Conservation (phyloP, 2,797 vertebrate genomes). For the Typhlichthys subterraneus region DNA sequence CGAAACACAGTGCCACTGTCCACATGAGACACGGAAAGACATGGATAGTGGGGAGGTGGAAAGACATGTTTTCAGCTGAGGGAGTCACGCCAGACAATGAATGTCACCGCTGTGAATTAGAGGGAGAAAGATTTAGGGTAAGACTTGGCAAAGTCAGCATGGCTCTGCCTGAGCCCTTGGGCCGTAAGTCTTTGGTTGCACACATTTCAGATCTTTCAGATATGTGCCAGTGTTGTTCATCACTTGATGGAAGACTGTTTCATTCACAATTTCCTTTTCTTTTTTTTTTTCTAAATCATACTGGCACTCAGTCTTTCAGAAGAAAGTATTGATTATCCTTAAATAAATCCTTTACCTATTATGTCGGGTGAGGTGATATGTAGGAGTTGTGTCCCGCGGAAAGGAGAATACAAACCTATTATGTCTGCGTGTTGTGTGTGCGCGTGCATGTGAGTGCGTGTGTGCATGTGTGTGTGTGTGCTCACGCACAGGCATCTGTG, state of each 20-base stretch:
- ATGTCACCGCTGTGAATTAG: slow-evolving; percentile 34
- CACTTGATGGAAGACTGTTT: slow-evolving; percentile 49
- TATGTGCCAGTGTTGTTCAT: slow-evolving; percentile 62
- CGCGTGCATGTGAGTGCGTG: slow-evolving; percentile 11
- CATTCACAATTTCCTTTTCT: slow-evolving; percentile 49
- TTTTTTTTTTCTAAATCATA: too few relatives aligned
- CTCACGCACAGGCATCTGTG: slow-evolving; percentile 40
- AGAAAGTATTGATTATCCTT: slow-evolving; percentile 69
- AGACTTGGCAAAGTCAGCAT: slow-evolving; percentile 32
- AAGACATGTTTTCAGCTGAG: slow-evolving; percentile 23
- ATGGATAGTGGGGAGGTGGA: slow-evolving; percentile 21
- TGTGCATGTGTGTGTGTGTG: slow-evolving; percentile 16
- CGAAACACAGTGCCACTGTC: slow-evolving; percentile 17
- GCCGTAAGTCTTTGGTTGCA: slow-evolving; percentile 50
- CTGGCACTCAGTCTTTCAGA: slow-evolving; percentile 49
- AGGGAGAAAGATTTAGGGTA: slow-evolving; percentile 18
- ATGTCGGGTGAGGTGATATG: slow-evolving; percentile 59
- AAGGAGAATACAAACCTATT: too few relatives aligned
- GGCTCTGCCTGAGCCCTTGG: slow-evolving; percentile 28
- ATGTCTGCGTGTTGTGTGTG: slow-evolving; percentile 22
- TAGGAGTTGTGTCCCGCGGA: slow-evolving; percentile 15
- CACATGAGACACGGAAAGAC: slow-evolving; percentile 21
- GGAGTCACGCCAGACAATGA: slow-evolving; percentile 20
- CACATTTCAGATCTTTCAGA: slow-evolving; percentile 51
- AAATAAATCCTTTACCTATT: slow-evolving; percentile 37